Evolutionary conservation across 2,888 invertebrate species (phyloP), one percentile per base, ranked within the genome.

Genomic region (Lysandra bellargus): DNA sequence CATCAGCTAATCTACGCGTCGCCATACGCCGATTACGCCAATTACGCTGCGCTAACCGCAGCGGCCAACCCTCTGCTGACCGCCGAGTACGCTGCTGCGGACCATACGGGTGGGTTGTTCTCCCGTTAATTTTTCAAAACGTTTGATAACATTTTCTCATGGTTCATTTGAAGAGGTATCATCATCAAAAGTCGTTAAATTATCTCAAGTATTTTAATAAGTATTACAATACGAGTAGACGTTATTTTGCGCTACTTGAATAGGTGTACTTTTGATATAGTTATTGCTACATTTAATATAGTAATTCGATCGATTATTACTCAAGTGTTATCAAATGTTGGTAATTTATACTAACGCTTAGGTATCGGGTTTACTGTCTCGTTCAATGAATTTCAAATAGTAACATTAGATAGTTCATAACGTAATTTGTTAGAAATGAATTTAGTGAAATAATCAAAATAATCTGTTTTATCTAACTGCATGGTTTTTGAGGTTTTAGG

Each of bases 51-150:
- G 81, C 95, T 98, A 86, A 96, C 96, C 79, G 96, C 96, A 81
- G 96, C 96, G 80, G 96, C 96, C 86, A 97, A 97, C 86, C 98
- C 98, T 83, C 95, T 98, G 85, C 96, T 97, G 90, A 96, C 97
- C 84, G 96, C 94, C 85, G 97, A 98, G 92, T 98, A 98, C 95
- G 97, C 97, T 85, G 85, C 94, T 81, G 97, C 98, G 89, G 98
- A 98, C 95, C 98, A 98, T 96, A 97, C 98, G 96, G 98, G 98
- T 98, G 98, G 98, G 98, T 94, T 95, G 90, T 95, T 95, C 95
- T 94, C 94, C 92, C 94, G 95, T 93, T 94, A 89, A 94, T 90
- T 81, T 81, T 79, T 75, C 79, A 83, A 83, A 85, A 83, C 84
- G 84, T 88, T 89, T 88, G 89, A 87, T 89, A 88, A 87, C 87